phyloP scores from a whole-genome alignment of 1,140 invertebrate species.

The Zaprionus gabonicus region DNA sequence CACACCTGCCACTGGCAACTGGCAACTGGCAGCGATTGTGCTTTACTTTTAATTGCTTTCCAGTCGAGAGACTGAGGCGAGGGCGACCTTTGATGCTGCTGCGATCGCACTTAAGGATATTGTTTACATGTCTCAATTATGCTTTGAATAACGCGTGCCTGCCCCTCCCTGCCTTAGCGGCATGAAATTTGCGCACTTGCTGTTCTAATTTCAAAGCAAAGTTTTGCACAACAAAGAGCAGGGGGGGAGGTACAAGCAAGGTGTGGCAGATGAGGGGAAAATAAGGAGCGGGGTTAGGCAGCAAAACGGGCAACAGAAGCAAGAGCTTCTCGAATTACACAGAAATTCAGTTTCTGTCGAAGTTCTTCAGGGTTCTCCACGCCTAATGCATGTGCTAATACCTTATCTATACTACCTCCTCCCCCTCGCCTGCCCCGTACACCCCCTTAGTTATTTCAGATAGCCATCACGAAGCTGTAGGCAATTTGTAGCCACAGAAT shows the following conservation, averaged over 20 bases:
- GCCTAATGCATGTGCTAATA: slow-evolving; percentile 52
- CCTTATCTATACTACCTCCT: slow-evolving; percentile 16
- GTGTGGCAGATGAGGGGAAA: too few species aligned
- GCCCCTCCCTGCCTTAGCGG: neutral
- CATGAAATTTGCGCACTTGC: slow-evolving; percentile 56
- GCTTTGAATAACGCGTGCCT: slow-evolving; percentile 60
- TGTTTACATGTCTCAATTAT: slow-evolving; percentile 82
- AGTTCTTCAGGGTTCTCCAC: neutral
- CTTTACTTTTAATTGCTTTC: slow-evolving; percentile 73
- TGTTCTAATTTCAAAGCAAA: slow-evolving; percentile 70
- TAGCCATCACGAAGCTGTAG: slow-evolving; percentile 50
- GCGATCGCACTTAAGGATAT: slow-evolving; percentile 73
- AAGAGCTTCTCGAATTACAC: slow-evolving; percentile 1
- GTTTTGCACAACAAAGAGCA: slow-evolving; percentile 35
- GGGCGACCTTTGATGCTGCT: slow-evolving; percentile 73
- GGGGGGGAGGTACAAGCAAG: slow-evolving; percentile 15
- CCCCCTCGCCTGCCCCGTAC: neutral
- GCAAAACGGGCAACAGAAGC: too few species aligned
- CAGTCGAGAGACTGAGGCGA: slow-evolving; percentile 47
- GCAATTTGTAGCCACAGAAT: slow-evolving; percentile 42
- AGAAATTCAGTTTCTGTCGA: neutral
- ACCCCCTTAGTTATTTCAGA: slow-evolving; percentile 32
- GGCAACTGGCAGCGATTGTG: neutral
- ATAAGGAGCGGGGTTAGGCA: too few species aligned
- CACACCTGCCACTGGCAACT: neutral